Evolutionary conservation across 2,888 invertebrate species (phyloP).

Genomic region (Micoletzkya japonica): DNA sequence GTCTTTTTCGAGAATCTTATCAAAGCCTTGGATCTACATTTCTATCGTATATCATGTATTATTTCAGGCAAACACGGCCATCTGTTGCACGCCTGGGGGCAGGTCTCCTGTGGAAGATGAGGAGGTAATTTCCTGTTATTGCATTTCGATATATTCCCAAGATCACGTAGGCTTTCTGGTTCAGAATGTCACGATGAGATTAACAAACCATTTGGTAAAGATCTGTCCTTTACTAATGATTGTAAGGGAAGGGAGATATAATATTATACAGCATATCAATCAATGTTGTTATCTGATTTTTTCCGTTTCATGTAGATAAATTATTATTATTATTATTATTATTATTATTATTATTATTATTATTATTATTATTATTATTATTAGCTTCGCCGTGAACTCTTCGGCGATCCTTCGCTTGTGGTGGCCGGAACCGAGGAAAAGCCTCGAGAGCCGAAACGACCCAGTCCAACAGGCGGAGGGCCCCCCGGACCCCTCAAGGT

Average conservation of each 20-base stretch:
- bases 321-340: background rate
- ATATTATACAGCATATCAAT: no score
- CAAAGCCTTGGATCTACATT: no score
- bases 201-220: no score
- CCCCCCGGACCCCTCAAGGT: constrained; percentile 8
- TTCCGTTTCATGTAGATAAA: background rate
- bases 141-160: background rate
- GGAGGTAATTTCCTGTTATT: background rate
- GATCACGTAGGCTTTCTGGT: no score
- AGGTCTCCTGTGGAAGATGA: constrained; percentile 17
- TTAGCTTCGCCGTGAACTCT: constrained; percentile 12
- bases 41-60: no score
- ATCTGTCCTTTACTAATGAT: no score
- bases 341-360: no score
- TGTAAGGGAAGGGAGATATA: no score
- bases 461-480: constrained; percentile 1
- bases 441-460: background rate
- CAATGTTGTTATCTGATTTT: no score
- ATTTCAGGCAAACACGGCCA: constrained; percentile 22
- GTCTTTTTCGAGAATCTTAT: no score
- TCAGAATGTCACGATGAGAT: no score
- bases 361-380: background rate
- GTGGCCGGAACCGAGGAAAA: background rate
- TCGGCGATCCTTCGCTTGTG: constrained; percentile 4
- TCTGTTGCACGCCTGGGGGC: constrained; percentile 16